phyloP scores from a whole-genome alignment of 2,113 vertebrate species.

The Paracanthobrama guichenoti region DNA sequence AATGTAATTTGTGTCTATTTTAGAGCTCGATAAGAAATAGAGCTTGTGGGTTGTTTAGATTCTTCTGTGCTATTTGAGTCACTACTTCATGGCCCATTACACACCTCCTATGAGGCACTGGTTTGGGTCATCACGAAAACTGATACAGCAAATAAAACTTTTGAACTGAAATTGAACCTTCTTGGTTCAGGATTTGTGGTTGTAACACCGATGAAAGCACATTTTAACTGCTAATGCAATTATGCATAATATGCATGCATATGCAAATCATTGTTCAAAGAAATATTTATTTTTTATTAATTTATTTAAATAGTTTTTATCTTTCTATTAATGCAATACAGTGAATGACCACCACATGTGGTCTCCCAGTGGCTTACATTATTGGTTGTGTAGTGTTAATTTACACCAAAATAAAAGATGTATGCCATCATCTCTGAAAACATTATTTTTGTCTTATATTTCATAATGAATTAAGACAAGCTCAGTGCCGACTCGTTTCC shows the following conservation, averaged over 20 bases:
- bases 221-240: neutral
- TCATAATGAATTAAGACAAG: too few relatives aligned
- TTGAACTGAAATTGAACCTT: conserved; percentile 10
- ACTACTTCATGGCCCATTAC: neutral
- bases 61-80: conserved; percentile 19
- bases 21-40: conserved; percentile 1
- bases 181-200: neutral
- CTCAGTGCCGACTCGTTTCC: too few relatives aligned
- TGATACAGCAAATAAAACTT: conserved; percentile 25
- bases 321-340: too few relatives aligned
- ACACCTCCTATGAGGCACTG: neutral
- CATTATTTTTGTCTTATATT: too few relatives aligned
- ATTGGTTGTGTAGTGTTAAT: too few relatives aligned
- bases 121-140: conserved; percentile 20
- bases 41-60: conserved; percentile 35
- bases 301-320: too few relatives aligned
- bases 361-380: too few relatives aligned
- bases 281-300: too few relatives aligned
- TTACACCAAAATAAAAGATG: too few relatives aligned
- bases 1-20: conserved; percentile 49
- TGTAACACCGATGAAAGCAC: neutral
- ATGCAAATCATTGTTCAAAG: neutral
- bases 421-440: too few relatives aligned
- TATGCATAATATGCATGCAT: neutral
- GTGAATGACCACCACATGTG: too few relatives aligned